phyloP scores from a whole-genome alignment of 2,113 vertebrate genomes.

The Myxocyprinus asiaticus region DNA sequence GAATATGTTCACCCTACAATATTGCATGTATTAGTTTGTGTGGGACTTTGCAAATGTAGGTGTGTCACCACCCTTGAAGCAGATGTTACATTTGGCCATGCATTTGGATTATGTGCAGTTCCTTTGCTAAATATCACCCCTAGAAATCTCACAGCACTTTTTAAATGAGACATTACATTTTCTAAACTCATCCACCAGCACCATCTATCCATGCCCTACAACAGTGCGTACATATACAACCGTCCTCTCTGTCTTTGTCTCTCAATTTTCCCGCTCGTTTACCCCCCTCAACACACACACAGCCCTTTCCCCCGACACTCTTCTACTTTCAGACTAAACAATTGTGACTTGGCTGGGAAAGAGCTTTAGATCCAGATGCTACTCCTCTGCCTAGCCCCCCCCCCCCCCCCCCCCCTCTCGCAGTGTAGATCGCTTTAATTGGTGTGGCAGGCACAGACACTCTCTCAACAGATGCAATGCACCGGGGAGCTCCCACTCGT shows the following conservation, averaged over 20 bases:
- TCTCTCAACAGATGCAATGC: constrained; percentile 80
- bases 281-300: constrained; percentile 39
- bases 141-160: constrained; percentile 2
- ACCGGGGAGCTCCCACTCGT: constrained; percentile 75
- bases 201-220: constrained; percentile 7
- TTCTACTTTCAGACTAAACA: constrained; percentile 96
- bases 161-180: constrained; percentile 32
- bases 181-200: constrained; percentile 19
- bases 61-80: constrained; percentile 24
- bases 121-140: neutral
- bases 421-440: constrained; percentile 75
- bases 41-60: constrained; percentile 6
- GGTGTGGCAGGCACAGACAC: constrained; percentile 84
- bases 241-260: constrained; percentile 42
- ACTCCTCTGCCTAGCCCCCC: constrained; percentile 16
- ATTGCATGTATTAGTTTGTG: constrained; percentile 6
- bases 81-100: constrained; percentile 38
- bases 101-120: neutral
- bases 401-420: constrained; percentile 59
- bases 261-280: constrained; percentile 52
- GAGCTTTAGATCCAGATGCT: constrained; percentile 93
- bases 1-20: too few relatives aligned
- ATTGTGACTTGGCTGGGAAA: constrained; percentile 94
- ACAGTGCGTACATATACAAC: constrained; percentile 37
- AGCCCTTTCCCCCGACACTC: constrained; percentile 18